A percentile compares a stretch with the other conserved stretches of the same genome.
These are phyloP conservation scores for Napeogenes inachia DNA, from an alignment of 2,888 invertebrate species.

Conservation along the genomic window DNA sequence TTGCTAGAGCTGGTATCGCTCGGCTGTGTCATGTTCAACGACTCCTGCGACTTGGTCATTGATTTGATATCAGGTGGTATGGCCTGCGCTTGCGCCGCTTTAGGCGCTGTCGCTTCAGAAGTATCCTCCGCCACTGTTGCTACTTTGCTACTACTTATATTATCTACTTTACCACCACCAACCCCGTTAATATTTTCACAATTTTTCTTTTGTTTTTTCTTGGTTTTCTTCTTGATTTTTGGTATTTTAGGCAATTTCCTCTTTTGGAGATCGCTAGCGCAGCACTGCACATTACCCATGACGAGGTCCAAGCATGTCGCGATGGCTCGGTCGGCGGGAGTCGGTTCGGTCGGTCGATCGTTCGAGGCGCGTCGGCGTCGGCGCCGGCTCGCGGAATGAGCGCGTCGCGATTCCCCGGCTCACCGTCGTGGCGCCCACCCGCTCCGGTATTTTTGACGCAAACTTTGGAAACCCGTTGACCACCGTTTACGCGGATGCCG, in stretches of 20 bases:
- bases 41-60: conserved; percentile 34
- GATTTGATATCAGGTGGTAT: conserved; percentile 37
- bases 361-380: conserved; percentile 75
- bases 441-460: conserved; percentile 67
- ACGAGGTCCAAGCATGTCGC: conserved; percentile 72
- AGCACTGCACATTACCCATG: conserved; percentile 78
- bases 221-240: conserved; percentile 53
- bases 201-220: conserved; percentile 37
- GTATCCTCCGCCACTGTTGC: conserved; percentile 62
- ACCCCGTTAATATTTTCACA: conserved; percentile 63
- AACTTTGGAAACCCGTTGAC: conserved; percentile 65
- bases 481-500: conserved; percentile 75
- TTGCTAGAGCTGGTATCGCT: conserved; percentile 39
- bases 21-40: conserved; percentile 31
- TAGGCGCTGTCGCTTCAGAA: conserved; percentile 54
- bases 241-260: conserved; percentile 60
- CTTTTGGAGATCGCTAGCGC: conserved; percentile 68
- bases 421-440: conserved; percentile 57
- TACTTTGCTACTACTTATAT: conserved; percentile 49
- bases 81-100: conserved; percentile 47
- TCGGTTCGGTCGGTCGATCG: conserved; percentile 73
- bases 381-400: conserved; percentile 74
- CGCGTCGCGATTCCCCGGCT: conserved; percentile 57
- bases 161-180: conserved; percentile 56
- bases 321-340: conserved; percentile 65